phyloP scores from a whole-genome alignment of 2,888 invertebrate species.

The Uropetala carovei region DNA sequence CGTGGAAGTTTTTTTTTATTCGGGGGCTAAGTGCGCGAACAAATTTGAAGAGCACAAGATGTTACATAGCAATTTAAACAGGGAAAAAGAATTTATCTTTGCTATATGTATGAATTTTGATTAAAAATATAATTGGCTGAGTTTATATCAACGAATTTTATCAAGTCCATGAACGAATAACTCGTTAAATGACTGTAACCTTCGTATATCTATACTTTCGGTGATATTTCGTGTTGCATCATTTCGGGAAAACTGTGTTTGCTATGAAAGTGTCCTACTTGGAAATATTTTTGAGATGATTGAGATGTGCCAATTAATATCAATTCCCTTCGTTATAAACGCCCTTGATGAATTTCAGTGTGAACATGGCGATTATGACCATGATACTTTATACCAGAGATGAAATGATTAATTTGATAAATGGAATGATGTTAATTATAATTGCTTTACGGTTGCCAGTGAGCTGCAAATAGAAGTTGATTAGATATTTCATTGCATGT shows the following conservation, averaged over 20 bases:
- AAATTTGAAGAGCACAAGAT: neutral
- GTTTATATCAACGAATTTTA: neutral
- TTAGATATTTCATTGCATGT: too few relatives aligned
- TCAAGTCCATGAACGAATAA: neutral
- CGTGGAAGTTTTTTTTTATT: neutral
- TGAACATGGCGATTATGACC: neutral
- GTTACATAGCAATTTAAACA: neutral
- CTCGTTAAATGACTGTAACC: neutral
- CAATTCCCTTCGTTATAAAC: neutral
- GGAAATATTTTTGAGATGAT: neutral
- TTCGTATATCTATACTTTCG: neutral
- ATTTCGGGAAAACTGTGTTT: neutral
- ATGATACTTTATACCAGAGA: neutral
- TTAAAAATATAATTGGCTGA: neutral
- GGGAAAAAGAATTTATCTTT: neutral
- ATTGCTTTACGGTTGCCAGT: too few relatives aligned
- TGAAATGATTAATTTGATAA: neutral
- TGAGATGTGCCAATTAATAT: neutral
- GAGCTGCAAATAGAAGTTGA: too few relatives aligned
- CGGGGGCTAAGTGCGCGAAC: neutral
- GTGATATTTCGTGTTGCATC: neutral
- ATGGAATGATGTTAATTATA: too few relatives aligned
- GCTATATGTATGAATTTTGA: neutral
- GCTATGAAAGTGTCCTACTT: neutral
- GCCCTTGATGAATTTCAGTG: neutral